phyloP scores from a whole-genome alignment of 2,113 vertebrate species.

The Ibidorhyncha struthersii region DNA sequence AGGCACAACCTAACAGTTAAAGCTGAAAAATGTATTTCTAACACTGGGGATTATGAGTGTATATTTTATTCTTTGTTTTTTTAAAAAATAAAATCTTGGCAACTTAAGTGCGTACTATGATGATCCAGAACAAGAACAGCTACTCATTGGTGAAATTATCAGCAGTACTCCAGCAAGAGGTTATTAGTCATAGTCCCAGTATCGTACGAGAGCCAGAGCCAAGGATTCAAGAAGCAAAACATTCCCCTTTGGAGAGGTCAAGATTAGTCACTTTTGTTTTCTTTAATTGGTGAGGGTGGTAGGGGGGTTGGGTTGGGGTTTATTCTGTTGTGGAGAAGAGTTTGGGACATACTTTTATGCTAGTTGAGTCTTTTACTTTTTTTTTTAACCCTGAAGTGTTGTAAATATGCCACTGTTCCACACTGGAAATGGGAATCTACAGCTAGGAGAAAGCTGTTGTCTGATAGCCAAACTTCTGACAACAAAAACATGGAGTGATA shows the following conservation, averaged over 20 bases:
- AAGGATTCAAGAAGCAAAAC: constrained; percentile 68
- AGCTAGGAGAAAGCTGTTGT: constrained; percentile 8
- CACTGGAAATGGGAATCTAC: not conserved
- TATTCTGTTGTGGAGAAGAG: not conserved
- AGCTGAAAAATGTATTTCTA: constrained; percentile 57
- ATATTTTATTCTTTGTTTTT: constrained; percentile 49
- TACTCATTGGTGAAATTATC: constrained; percentile 72
- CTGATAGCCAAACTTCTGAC: constrained; percentile 37
- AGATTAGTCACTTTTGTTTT: constrained; percentile 63
- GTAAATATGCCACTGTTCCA: constrained; percentile 23
- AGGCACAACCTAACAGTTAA: constrained; percentile 43
- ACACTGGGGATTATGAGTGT: constrained; percentile 27
- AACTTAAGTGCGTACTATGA: constrained; percentile 6
- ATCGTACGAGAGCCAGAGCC: constrained; percentile 55
- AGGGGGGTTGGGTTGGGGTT: not conserved
- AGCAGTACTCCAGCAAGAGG: constrained; percentile 54
- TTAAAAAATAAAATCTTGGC: constrained; percentile 55
- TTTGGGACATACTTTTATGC: constrained; percentile 25
- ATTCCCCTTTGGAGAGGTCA: constrained; percentile 62
- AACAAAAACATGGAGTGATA: constrained; percentile 10
- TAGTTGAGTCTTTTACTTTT: not conserved
- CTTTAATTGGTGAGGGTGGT: not conserved
- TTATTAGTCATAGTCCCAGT: constrained; percentile 68
- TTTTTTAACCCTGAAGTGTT: constrained; percentile 28
- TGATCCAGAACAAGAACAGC: constrained; percentile 61